A percentile compares a stretch with the other conserved stretches of the same genome.
These are phyloP conservation scores for Musca domestica DNA, from an alignment of 1,140 invertebrate species.

Conservation along the genomic window DNA sequence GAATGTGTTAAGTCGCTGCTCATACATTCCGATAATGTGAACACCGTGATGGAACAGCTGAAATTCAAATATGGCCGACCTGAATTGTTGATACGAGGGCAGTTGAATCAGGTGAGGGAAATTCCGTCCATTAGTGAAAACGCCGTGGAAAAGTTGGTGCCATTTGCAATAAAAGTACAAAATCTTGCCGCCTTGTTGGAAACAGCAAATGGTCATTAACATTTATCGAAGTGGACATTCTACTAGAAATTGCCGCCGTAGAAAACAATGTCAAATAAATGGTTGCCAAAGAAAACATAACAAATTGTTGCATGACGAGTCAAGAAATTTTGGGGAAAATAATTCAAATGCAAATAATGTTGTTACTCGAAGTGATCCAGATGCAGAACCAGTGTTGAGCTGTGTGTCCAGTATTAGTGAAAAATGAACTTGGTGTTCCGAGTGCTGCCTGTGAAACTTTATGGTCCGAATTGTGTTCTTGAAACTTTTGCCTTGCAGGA, in stretches of 20 bases:
- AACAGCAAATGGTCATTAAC: constrained; percentile 6
- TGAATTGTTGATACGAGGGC: constrained; percentile 1
- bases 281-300: no score
- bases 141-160: not conserved
- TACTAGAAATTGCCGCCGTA: no score
- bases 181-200: constrained; percentile 9
- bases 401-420: not conserved
- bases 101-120: not conserved
- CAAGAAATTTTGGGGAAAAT: not conserved
- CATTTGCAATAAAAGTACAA: constrained; percentile 7
- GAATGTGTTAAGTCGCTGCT: no score
- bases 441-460: no score
- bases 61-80: constrained; percentile 1
- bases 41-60: constrained; percentile 12
- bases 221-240: no score
- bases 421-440: not conserved
- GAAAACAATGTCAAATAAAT: no score
- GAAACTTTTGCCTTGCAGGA: no score
- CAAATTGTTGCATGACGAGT: not conserved
- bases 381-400: not conserved
- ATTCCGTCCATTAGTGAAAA: constrained; percentile 4
- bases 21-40: no score
- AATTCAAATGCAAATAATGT: not conserved
- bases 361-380: no score
- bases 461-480: no score